Base-by-base conservation (phyloP, 2,113 vertebrate genomes). In the Strigops habroptila region DNA sequence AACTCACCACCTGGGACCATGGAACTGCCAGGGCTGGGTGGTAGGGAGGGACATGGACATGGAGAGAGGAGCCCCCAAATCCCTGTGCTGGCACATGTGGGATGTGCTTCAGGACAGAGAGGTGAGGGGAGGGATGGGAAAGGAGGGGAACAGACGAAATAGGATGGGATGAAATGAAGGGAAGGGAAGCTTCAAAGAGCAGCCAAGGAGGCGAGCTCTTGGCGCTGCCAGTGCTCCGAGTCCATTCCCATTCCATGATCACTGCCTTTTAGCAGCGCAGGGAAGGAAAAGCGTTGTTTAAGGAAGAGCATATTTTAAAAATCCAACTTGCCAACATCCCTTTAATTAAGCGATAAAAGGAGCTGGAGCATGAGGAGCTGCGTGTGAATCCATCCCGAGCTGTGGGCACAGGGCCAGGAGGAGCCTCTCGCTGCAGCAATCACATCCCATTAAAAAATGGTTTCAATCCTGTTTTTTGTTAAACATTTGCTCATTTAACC, bases 301-400 rank as follows among this genome's bases (percentile, higher is more conserved):
- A 79, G 62, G 37, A 87, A 77, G 68, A 75, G 8, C 73, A 44
- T 78, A 74, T 49, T 82, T 82, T 23, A 35, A 59, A 59, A 35
- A 24, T 14, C 33, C 57, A 59, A 22, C 57, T 59, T 59, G 57
- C 57, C 57, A 59, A 24, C n/a, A 24, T 59, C 87, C 43, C 65
- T 93, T 90, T 96, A 95, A 95, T 94, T 96, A 91, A 76, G 43
- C 0, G 0, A 88, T 94, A 88, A 94, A 90, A 94, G 2, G 43
- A 96, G 86, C 55, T 39, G 59, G 86, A 96, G 95, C 55, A 5
- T 16, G 78, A 95, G 93, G 88, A 97, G 59, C 64, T 4, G 62
- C 18, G 6, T 3, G 0, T 31, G 94, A 88, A 96, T 74, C 93
- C 96, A 91, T 94, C 89, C 87, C 84, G 75, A 90, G 86, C 84